Conservation (phyloP, 2,113 vertebrate species). For the Pluvialis apricaria region DNA sequence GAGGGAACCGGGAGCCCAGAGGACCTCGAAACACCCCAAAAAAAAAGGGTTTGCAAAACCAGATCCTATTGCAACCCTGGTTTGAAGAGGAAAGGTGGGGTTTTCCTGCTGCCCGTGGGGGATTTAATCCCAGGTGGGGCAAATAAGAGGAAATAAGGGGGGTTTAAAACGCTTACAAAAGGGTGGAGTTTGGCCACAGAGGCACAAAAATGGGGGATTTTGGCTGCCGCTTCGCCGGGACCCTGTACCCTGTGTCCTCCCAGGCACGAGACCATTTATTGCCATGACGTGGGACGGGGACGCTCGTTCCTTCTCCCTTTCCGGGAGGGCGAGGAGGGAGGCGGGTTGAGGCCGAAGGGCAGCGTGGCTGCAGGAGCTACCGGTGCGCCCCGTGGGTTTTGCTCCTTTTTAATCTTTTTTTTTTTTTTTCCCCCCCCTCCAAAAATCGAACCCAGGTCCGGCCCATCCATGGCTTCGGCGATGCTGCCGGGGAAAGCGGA, state of each 20-base stretch:
- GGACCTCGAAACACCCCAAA: not conserved
- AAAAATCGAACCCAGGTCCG: accelerated
- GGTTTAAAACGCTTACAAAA: not conserved
- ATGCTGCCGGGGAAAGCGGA: slow-evolving; percentile 65
- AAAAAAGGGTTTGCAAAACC: not conserved
- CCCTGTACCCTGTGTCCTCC: not conserved
- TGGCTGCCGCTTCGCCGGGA: accelerated
- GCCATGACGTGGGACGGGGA: not conserved
- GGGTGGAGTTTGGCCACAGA: not conserved
- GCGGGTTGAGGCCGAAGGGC: not conserved
- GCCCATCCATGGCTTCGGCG: not conserved
- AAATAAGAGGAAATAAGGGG: not conserved
- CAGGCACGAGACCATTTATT: not conserved
- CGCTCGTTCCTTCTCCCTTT: not conserved
- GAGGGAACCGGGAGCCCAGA: not conserved
- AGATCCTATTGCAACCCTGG: not conserved
- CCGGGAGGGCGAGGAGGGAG: not conserved
- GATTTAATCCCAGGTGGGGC: not conserved
- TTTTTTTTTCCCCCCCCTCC: not conserved
- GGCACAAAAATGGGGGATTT: not conserved
- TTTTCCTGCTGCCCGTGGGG: not conserved
- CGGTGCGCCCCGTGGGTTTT: accelerated
- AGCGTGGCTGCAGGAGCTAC: not conserved
- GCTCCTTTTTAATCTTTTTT: not conserved
- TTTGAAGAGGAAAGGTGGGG: not conserved